A percentile compares a stretch with the other conserved stretches of the same genome.
phyloP scores from a whole-genome alignment of 2,797 vertebrate genomes.

The Apogon hyalosoma region DNA sequence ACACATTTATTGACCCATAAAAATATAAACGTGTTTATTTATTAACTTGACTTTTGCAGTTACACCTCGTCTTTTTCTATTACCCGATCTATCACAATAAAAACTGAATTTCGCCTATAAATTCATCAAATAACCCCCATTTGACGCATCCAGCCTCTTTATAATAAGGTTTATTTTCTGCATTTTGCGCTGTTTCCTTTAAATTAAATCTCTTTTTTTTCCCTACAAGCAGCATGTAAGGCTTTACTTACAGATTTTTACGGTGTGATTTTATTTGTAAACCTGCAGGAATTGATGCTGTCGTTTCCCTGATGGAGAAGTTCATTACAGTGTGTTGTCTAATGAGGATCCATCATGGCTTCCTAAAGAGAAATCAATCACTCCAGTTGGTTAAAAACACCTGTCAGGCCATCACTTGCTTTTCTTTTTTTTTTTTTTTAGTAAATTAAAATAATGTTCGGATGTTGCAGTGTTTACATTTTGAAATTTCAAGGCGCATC shows the following conservation, averaged over 20 bases:
- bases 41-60: not conserved
- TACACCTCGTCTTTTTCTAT: too few species aligned
- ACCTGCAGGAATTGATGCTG: constrained; percentile 9
- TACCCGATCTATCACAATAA: not conserved
- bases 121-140: not conserved
- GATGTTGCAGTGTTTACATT: too few species aligned
- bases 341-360: constrained; percentile 82
- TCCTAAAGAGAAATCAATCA: constrained; percentile 84
- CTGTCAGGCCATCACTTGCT: constrained; percentile 4
- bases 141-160: not conserved
- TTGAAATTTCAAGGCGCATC: not conserved
- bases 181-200: not conserved
- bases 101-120: not conserved
- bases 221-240: too few species aligned
- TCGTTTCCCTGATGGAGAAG: constrained; percentile 72
- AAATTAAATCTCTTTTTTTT: not conserved
- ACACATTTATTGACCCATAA: too few species aligned
- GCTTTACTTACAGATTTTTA: too few species aligned
- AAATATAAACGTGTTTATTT: too few species aligned
- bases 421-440: too few species aligned
- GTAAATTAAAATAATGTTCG: too few species aligned
- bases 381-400: constrained; percentile 68
- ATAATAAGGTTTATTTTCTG: not conserved
- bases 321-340: constrained; percentile 82
- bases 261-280: not conserved